Base-by-base conservation (phyloP, 2,113 vertebrate species). In the Naja naja region DNA sequence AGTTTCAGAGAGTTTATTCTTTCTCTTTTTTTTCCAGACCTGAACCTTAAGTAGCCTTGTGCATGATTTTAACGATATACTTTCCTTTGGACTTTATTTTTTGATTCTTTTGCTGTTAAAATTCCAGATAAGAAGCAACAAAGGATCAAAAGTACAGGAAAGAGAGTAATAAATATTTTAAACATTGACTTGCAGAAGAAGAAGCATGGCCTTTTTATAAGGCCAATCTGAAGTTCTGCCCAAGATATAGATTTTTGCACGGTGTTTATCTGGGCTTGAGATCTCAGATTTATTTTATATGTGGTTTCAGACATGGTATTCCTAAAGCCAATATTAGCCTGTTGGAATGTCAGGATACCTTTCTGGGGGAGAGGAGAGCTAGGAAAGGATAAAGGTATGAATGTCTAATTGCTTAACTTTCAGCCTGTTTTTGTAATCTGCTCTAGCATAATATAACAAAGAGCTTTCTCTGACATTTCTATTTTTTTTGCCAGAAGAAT, bases 131-230 rank as follows among this genome's bases (percentile, higher is more conserved):
- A 90, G 30, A 81, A 91, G 55, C 47, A 94, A 87, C 12, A 93
- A 88, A 86, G 87, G 20, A 93, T 90, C 11, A 94, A 95, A 92
- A 92, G 45, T n/a, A 89, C 89, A 91, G 55, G 53, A 93, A 89
- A 12, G 9, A 23, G 90, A 95, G 94, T 18, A 2, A 64, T 89
- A 92, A 95, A 96, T 92, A 92, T 90, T 95, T 94, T 43, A 93
- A 93, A 30, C 34, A 85, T 60, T 87, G 87, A 89, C 14, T 54
- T 92, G 49, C 94, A 56, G 88, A 39, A 58, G 52, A 16, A 94
- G 89, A 56, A 89, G 1, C 34, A 18, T 52, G 87, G 10, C 25
- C 34, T 20, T 90, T 34, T 86, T 95, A 92, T 27, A 93, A 88
- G 60, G 18, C 85, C 55, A n/a, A 86, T 39, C 25, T 91, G 49